These are phyloP conservation scores for Euclidia mi DNA, from an alignment of 2,888 invertebrate genomes.

Conservation along the genomic window DNA sequence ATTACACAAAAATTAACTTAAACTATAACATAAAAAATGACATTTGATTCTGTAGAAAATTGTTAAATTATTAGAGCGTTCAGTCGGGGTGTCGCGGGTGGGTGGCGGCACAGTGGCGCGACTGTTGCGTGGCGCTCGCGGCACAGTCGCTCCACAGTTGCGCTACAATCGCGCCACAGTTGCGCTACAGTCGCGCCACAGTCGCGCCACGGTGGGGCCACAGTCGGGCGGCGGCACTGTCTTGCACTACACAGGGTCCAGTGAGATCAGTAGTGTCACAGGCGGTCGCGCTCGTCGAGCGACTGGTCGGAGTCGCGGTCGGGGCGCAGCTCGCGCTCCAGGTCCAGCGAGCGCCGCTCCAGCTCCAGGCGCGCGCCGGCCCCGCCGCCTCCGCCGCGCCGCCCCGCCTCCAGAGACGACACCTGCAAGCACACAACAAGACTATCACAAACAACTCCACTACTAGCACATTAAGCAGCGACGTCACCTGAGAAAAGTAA, in stretches of 20 bases:
- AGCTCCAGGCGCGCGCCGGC: slow-evolving; percentile 78
- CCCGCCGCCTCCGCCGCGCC: slow-evolving; percentile 70
- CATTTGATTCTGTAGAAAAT: slow-evolving; percentile 82
- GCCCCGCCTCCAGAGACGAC: slow-evolving; percentile 82
- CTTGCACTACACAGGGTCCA: slow-evolving; percentile 85
- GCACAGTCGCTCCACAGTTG: too few species aligned
- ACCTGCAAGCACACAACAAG: slow-evolving; percentile 67
- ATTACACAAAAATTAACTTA: slow-evolving; percentile 76
- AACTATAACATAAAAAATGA: slow-evolving; percentile 71
- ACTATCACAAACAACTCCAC: not conserved
- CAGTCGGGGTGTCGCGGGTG: too few species aligned
- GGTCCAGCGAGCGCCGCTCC: slow-evolving; percentile 87
- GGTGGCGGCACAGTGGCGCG: too few species aligned
- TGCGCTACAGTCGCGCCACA: too few species aligned
- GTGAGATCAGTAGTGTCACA: slow-evolving; percentile 86
- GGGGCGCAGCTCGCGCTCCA: slow-evolving; percentile 85
- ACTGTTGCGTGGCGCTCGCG: too few species aligned
- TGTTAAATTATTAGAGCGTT: slow-evolving; percentile 81
- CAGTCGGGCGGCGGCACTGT: too few species aligned
- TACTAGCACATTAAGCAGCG: not conserved
- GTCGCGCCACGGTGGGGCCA: too few species aligned
- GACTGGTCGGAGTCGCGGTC: slow-evolving; percentile 83
- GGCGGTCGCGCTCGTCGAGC: slow-evolving; percentile 86
- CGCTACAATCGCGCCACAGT: too few species aligned
- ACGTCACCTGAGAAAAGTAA: too few species aligned